A percentile compares a stretch with the other conserved stretches of the same genome.
Conservation (phyloP, 2,888 invertebrate species). For the Lasioglossum pauxillum region DNA sequence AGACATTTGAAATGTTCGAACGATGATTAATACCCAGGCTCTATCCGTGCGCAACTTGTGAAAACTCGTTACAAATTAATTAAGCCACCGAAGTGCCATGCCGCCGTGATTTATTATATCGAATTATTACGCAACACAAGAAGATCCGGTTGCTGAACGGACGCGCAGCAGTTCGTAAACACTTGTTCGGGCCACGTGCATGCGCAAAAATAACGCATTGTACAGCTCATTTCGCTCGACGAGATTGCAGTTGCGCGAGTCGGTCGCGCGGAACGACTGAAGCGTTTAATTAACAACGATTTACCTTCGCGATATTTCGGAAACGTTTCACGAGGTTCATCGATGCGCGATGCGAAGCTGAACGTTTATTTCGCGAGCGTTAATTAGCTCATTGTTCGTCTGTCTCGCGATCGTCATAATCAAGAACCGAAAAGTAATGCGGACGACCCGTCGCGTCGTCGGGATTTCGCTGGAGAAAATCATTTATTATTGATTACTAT, state of each 20-base stretch:
- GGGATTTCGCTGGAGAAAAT: neutral
- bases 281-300: constrained; percentile 14
- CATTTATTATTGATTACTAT: no score
- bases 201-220: neutral
- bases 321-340: neutral
- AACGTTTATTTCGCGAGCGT: constrained; percentile 26
- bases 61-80: constrained; percentile 74
- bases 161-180: neutral
- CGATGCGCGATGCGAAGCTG: neutral
- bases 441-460: neutral
- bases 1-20: constrained; percentile 49
- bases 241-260: neutral
- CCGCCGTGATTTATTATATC: constrained; percentile 65
- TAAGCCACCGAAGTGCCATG: constrained; percentile 61
- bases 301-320: neutral
- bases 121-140: constrained; percentile 24
- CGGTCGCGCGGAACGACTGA: neutral
- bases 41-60: constrained; percentile 63
- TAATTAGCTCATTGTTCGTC: constrained; percentile 13
- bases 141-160: neutral
- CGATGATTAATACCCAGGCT: constrained; percentile 69
- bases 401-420: neutral
- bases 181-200: neutral
- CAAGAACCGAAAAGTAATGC: neutral
- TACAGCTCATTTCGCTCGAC: neutral